Evolutionary conservation across 2,113 vertebrate genomes (phyloP).

Genomic region (Spheniscus mendiculus): DNA sequence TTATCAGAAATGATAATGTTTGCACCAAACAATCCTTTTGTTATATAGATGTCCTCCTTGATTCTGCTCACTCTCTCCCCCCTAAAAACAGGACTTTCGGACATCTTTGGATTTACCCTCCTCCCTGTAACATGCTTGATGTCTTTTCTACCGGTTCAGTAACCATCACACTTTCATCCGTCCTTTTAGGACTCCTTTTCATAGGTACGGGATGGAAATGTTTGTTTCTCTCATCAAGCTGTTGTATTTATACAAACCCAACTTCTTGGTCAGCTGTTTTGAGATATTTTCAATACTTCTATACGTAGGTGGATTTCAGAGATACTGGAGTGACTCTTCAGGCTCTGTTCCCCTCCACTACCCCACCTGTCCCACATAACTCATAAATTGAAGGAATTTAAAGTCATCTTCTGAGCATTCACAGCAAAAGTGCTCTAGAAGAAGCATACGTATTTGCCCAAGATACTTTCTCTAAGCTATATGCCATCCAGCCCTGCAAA

Average conservation of each 20-base stretch:
- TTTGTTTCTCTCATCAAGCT: not conserved
- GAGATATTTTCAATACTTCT: not conserved
- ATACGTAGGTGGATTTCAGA: not conserved
- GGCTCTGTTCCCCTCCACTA: not conserved
- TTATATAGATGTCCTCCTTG: not conserved
- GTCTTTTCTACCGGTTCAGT: not conserved
- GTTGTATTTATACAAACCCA: not conserved
- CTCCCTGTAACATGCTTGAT: not conserved
- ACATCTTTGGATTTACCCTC: not conserved
- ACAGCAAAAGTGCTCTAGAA: not conserved
- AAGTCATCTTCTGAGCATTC: not conserved
- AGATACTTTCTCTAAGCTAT: not conserved
- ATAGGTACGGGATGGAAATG: not conserved
- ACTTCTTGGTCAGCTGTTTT: not conserved
- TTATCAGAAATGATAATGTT: not conserved
- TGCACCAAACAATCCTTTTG: not conserved
- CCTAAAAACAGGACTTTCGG: not conserved
- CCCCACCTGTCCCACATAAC: not conserved
- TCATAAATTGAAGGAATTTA: not conserved
- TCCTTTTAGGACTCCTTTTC: not conserved
- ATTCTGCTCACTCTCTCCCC: not conserved
- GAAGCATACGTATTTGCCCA: not conserved
- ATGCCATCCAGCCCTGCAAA: not conserved
- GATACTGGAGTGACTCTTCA: not conserved
- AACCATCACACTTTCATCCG: not conserved